These are phyloP conservation scores for Cinclus mexicanus DNA, from an alignment of 2,113 vertebrate genomes.

Conservation along the genomic window DNA sequence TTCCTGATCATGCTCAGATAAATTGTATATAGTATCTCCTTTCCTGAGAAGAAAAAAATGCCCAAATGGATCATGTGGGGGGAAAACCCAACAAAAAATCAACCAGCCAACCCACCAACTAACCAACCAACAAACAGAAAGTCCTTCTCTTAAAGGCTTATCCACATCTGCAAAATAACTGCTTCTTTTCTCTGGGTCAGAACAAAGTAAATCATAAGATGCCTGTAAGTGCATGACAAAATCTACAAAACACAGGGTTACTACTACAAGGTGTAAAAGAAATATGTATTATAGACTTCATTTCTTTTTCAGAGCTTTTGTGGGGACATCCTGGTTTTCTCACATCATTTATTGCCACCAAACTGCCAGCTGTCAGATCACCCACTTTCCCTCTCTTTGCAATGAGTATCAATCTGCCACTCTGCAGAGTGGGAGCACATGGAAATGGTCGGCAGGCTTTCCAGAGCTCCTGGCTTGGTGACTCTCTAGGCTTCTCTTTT, in stretches of 20 bases:
- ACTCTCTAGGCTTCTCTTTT: not conserved
- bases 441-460: not conserved
- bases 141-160: not conserved
- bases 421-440: not conserved
- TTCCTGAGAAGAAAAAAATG: not conserved
- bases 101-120: not conserved
- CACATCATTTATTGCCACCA: not conserved
- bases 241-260: not conserved
- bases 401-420: not conserved
- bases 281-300: not conserved
- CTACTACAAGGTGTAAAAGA: not conserved
- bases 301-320: not conserved
- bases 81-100: not conserved
- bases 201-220: not conserved
- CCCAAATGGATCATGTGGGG: not conserved
- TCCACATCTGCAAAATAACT: not conserved
- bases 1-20: not conserved
- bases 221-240: not conserved
- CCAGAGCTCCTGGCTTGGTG: not conserved
- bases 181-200: not conserved
- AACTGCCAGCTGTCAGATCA: not conserved
- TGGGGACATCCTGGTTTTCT: not conserved
- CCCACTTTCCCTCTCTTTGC: not conserved
- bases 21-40: not conserved
- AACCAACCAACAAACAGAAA: not conserved